Evolutionary conservation across 2,113 vertebrate genomes (phyloP).

Genomic region (Micromys minutus): DNA sequence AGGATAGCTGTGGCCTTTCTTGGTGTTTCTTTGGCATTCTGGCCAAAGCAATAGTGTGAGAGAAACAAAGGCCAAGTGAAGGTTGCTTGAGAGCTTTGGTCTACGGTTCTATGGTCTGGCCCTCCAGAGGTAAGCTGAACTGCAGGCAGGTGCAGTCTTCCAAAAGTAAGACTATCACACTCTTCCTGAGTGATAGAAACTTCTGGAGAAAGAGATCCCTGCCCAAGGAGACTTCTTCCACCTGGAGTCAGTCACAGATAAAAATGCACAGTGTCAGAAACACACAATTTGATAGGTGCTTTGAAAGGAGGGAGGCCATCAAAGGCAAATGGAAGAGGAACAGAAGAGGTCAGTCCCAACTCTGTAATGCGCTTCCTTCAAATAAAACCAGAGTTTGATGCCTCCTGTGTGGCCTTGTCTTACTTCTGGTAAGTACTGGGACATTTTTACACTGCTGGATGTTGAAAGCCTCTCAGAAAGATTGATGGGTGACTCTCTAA

Average conservation of each 20-base stretch:
- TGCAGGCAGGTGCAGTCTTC: no score
- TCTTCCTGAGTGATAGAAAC: background rate
- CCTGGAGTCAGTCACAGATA: background rate
- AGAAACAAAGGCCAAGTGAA: background rate
- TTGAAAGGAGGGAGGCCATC: background rate
- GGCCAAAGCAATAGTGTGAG: background rate
- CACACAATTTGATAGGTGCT: background rate
- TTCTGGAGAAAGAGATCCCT: background rate
- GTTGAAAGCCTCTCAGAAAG: constrained; percentile 55
- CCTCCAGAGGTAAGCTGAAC: background rate
- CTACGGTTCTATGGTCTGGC: fast-evolving
- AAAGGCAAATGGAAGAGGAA: background rate
- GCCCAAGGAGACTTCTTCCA: background rate
- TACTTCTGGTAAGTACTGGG: constrained; percentile 37
- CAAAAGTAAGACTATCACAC: background rate
- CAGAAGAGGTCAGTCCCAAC: background rate
- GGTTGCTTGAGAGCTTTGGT: background rate
- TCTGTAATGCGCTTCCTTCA: constrained; percentile 40
- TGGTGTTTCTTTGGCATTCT: background rate
- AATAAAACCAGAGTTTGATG: background rate
- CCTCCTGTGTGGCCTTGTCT: constrained; percentile 30
- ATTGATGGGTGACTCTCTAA: constrained; percentile 67
- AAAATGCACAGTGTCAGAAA: background rate
- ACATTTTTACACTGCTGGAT: constrained; percentile 45
- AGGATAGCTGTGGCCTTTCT: fast-evolving